A percentile compares a stretch with the other conserved stretches of the same genome.
Evolutionary conservation across 2,797 vertebrate species (phyloP).

Genomic region (Malurus splendens): DNA sequence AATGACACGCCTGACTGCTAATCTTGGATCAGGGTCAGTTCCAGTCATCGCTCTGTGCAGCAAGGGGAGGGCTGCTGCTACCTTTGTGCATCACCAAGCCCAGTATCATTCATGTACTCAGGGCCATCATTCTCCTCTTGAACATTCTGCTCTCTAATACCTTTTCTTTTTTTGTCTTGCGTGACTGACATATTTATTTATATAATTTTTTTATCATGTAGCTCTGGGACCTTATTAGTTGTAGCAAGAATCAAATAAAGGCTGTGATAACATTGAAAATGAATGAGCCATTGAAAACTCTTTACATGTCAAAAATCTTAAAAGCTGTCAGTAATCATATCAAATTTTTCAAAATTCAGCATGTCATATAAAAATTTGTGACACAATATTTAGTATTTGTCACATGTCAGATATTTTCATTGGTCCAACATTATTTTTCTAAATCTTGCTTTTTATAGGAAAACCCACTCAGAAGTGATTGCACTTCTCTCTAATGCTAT

Average conservation of each 20-base stretch:
- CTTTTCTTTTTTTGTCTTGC: background rate
- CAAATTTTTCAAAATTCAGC: background rate
- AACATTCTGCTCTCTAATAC: background rate
- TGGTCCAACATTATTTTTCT: background rate
- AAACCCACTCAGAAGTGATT: background rate
- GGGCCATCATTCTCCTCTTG: background rate
- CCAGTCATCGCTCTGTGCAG: background rate
- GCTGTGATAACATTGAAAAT: background rate
- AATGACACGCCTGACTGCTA: background rate
- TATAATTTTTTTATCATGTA: background rate
- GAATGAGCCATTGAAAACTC: background rate
- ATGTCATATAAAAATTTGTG: background rate
- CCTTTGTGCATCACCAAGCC: background rate
- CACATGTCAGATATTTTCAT: background rate
- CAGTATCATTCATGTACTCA: rapidly evolving
- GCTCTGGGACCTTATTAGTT: background rate
- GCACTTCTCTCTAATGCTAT: background rate
- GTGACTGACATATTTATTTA: background rate
- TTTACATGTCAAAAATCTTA: background rate
- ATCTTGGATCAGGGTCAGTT: slow-evolving; percentile 7
- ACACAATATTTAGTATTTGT: background rate
- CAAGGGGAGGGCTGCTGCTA: background rate
- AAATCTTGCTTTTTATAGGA: background rate
- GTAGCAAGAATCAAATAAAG: background rate
- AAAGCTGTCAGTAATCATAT: background rate